Conservation (phyloP, 2,113 vertebrate genomes). For the Tamias sibiricus region DNA sequence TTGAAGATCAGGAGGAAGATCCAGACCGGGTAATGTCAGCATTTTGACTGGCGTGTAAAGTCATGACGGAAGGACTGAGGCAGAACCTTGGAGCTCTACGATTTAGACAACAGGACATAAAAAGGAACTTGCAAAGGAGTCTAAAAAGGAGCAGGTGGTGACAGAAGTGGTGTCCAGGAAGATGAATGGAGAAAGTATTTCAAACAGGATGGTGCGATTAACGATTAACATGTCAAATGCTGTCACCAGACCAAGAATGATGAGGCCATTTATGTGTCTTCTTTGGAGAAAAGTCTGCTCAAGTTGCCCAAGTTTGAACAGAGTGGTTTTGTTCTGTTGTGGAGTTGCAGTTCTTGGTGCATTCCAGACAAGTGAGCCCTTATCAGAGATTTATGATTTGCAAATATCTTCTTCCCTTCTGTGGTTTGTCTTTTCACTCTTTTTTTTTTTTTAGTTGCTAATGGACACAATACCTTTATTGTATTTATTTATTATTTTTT, state of each 20-base stretch:
- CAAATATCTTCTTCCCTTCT: not conserved
- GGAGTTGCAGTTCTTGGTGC: not conserved
- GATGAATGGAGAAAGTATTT: not conserved
- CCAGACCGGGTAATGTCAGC: not conserved
- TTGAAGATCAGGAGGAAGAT: not conserved
- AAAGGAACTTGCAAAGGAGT: not conserved
- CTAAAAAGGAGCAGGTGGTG: not conserved
- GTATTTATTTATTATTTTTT: no score
- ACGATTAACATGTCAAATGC: not conserved
- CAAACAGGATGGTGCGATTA: not conserved
- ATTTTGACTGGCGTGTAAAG: not conserved
- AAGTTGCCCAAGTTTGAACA: not conserved
- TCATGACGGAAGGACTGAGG: not conserved
- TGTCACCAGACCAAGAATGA: not conserved
- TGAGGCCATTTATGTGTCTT: not conserved
- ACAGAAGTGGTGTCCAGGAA: not conserved
- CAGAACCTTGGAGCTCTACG: not conserved
- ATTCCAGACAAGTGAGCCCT: not conserved
- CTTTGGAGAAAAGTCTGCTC: not conserved
- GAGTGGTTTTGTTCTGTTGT: not conserved
- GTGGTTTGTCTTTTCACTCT: not conserved
- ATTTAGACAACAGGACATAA: not conserved
- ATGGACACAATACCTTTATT: no score
- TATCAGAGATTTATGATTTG: not conserved
- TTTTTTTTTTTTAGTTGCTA: no score